Conservation (phyloP, 2,113 vertebrate genomes). For the Cranoglanis bouderius region DNA sequence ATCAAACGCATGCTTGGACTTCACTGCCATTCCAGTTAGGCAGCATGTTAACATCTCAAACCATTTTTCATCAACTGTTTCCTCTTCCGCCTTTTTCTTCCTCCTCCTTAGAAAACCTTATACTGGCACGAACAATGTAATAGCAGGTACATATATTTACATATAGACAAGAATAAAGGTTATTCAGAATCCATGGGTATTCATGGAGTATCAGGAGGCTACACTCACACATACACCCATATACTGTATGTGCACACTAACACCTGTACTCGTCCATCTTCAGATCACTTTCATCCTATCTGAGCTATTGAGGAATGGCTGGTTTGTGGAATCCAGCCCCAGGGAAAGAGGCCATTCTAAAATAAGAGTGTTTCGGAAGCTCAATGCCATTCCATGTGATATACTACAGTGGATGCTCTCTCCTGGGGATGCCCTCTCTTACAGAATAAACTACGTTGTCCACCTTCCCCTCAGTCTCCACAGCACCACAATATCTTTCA, state of each 20-base stretch:
- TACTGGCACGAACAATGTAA: neutral
- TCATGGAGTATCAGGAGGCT: neutral
- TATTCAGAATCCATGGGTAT: neutral
- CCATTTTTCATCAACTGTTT: neutral
- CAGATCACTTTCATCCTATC: slow-evolving; percentile 34
- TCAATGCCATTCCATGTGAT: slow-evolving; percentile 64
- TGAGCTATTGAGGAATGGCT: slow-evolving; percentile 62
- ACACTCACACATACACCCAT: neutral
- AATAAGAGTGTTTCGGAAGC: slow-evolving; percentile 63
- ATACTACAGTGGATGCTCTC: slow-evolving; percentile 56
- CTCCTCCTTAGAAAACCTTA: neutral
- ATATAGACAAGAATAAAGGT: neutral
- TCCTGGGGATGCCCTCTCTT: slow-evolving; percentile 47
- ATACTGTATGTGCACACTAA: neutral
- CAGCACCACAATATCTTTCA: slow-evolving; percentile 67
- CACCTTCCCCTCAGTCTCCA: slow-evolving; percentile 31
- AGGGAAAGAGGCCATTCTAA: slow-evolving; percentile 53
- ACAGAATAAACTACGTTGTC: slow-evolving; percentile 55
- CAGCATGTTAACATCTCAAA: neutral
- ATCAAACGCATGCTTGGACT: slow-evolving; percentile 35
- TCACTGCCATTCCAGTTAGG: slow-evolving; percentile 12
- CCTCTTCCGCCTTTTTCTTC: neutral
- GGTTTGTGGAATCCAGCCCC: slow-evolving; percentile 51
- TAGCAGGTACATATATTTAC: neutral
- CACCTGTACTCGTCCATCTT: slow-evolving; percentile 4